These are phyloP conservation scores for Solen grandis DNA, from an alignment of 1,140 invertebrate species.

Conservation along the genomic window DNA sequence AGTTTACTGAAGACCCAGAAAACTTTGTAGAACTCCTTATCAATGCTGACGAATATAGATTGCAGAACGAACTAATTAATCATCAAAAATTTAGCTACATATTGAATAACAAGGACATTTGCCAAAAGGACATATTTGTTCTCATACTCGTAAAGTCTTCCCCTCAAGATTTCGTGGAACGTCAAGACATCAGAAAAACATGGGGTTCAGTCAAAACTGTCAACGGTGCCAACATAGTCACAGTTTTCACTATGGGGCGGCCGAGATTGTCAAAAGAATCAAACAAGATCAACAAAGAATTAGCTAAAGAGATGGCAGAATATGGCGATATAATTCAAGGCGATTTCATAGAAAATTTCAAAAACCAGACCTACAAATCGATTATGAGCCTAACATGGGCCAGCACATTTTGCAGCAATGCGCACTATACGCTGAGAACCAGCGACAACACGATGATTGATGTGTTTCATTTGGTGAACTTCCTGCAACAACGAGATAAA, in stretches of 20 bases:
- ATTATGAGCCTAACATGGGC: constrained; percentile 91
- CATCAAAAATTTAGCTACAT: constrained; percentile 10
- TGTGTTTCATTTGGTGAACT: constrained; percentile 20
- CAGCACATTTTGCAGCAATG: constrained; percentile 84
- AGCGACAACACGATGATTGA: constrained; percentile 83
- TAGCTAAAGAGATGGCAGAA: constrained; percentile 83
- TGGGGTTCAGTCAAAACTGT: constrained; percentile 18
- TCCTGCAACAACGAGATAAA: background rate
- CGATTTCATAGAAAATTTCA: constrained; percentile 88
- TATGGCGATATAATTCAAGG: constrained; percentile 90
- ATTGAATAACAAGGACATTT: background rate
- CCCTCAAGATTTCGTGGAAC: constrained; percentile 2
- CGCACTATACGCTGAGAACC: constrained; percentile 80
- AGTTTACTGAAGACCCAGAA: too few species aligned
- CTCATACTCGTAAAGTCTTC: background rate
- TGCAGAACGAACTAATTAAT: constrained; percentile 9
- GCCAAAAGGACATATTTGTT: background rate
- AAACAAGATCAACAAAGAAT: background rate
- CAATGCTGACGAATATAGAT: too few species aligned
- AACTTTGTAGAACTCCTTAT: too few species aligned
- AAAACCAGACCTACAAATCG: constrained; percentile 93
- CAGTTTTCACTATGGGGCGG: constrained; percentile 9
- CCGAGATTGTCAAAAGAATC: background rate
- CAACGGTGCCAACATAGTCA: constrained; percentile 5
- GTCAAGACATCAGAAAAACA: constrained; percentile 5